Conservation (phyloP, 2,797 vertebrate genomes). For the Acanthiza pusilla region DNA sequence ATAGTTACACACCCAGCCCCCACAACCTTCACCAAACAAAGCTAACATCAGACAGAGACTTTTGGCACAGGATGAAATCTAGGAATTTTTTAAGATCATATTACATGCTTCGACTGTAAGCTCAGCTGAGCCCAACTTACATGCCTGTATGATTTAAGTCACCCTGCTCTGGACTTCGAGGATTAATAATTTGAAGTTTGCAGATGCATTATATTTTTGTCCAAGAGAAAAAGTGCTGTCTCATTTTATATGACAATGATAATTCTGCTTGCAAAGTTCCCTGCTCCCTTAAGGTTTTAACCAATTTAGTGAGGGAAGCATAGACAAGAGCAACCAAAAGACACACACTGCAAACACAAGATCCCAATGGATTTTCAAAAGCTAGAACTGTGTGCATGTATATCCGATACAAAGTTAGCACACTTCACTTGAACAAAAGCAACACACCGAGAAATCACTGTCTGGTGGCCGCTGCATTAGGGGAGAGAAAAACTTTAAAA, state of each 20-base stretch:
- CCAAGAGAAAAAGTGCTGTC: background rate
- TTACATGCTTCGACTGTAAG: background rate
- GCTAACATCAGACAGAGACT: background rate
- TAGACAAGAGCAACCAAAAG: background rate
- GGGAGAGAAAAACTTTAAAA: background rate
- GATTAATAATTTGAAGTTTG: background rate
- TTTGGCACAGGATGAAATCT: background rate
- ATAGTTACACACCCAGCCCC: background rate
- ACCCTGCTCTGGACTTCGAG: background rate
- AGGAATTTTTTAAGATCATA: background rate
- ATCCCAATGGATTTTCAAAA: background rate
- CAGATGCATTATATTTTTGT: background rate
- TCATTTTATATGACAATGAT: accelerated
- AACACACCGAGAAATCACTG: background rate
- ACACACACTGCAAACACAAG: background rate
- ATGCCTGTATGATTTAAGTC: background rate
- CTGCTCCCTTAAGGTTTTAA: background rate
- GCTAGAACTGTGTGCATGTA: background rate
- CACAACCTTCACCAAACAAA: background rate
- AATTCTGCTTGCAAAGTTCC: background rate
- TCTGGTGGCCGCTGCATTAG: background rate
- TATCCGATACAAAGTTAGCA: background rate
- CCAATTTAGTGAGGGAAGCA: background rate
- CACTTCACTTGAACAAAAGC: background rate
- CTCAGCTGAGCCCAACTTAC: background rate